Conservation (phyloP, 2,113 vertebrate species). For the Ivindomyrus marchei region DNA sequence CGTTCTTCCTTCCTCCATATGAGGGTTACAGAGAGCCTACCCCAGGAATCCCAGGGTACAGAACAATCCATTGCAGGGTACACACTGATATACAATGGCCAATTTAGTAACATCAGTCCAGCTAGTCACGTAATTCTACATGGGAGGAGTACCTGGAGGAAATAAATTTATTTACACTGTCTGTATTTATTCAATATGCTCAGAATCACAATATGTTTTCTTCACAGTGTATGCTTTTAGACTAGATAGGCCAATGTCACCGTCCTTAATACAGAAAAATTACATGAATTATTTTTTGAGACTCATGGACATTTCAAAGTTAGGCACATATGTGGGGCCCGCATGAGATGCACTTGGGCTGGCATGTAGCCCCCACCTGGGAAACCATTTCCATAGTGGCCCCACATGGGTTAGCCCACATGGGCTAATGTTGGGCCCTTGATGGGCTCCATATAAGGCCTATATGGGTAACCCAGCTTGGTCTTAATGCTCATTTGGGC, state of each 20-base stretch:
- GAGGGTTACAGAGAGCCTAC: not conserved
- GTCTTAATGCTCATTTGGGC: too few relatives aligned
- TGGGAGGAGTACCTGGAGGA: not conserved
- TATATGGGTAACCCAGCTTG: too few relatives aligned
- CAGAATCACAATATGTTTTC: not conserved
- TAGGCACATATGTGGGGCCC: too few relatives aligned
- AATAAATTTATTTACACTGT: not conserved
- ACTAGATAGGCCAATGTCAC: not conserved
- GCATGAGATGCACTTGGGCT: too few relatives aligned
- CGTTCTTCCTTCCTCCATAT: not conserved
- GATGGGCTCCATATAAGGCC: too few relatives aligned
- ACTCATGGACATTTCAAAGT: not conserved
- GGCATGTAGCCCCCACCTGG: too few relatives aligned
- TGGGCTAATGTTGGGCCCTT: too few relatives aligned
- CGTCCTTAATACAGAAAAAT: not conserved
- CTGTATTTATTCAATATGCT: not conserved
- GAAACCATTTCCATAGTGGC: too few relatives aligned
- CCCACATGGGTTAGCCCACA: too few relatives aligned
- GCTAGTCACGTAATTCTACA: not conserved
- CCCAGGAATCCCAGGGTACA: not conserved
- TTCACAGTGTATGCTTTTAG: not conserved
- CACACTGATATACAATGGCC: not conserved
- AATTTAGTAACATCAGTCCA: not conserved
- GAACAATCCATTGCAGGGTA: not conserved
- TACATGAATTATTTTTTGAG: not conserved